These are phyloP conservation scores for Pituophis catenifer DNA, from an alignment of 2,113 vertebrate genomes.

Conservation along the genomic window DNA sequence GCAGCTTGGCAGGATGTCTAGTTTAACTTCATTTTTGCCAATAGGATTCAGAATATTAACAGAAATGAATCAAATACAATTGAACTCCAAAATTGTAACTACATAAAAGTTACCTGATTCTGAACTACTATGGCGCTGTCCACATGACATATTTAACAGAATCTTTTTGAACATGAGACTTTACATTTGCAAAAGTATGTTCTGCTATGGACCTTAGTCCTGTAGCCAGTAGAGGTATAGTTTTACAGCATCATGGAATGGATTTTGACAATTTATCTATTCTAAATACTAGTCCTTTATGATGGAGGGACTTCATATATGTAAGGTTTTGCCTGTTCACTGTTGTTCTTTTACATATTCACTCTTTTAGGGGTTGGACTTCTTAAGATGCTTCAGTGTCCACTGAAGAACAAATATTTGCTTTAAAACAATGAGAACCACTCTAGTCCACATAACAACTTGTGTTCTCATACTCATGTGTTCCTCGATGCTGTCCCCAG, in stretches of 20 bases:
- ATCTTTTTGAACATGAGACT: not conserved
- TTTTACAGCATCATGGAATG: not conserved
- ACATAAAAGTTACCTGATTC: not conserved
- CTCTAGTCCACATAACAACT: not conserved
- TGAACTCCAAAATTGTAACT: not conserved
- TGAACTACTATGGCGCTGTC: not conserved
- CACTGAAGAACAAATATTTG: not conserved
- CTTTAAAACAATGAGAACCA: not conserved
- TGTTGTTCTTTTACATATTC: not conserved
- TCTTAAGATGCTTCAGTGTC: not conserved
- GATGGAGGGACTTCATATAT: not conserved
- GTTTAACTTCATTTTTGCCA: constrained; percentile 6
- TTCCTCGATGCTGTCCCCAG: constrained; percentile 22
- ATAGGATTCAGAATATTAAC: not conserved
- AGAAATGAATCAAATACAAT: not conserved
- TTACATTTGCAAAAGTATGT: not conserved
- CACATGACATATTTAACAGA: not conserved
- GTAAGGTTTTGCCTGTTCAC: not conserved
- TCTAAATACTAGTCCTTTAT: not conserved
- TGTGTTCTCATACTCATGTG: not conserved
- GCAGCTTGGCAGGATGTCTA: constrained; percentile 12
- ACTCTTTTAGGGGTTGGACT: not conserved
- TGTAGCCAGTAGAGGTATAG: not conserved
- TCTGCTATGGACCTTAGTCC: too few species aligned
- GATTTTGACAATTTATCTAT: not conserved